Evolutionary conservation across 2,888 invertebrate genomes (phyloP).

Genomic region (Hofmannophila pseudospretella): DNA sequence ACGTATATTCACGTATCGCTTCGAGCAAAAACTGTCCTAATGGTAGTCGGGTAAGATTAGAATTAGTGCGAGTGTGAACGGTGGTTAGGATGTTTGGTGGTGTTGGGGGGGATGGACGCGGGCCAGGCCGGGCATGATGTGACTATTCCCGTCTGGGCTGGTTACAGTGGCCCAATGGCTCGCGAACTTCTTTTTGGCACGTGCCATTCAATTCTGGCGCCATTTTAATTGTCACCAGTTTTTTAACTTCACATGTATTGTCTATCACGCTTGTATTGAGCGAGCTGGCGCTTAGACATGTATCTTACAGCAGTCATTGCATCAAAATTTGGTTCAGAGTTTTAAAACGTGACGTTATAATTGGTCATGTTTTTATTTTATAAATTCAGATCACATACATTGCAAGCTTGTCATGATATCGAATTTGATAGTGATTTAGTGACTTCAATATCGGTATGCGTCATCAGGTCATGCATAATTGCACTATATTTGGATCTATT

Average conservation of each 20-base stretch:
- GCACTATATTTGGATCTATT: constrained; percentile 3
- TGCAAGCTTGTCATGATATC: too few species aligned
- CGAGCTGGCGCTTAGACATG: too few species aligned
- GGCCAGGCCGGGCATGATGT: constrained; percentile 72
- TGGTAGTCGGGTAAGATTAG: constrained; percentile 45
- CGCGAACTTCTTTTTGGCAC: constrained; percentile 52
- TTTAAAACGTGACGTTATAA: too few species aligned
- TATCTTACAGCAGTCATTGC: too few species aligned
- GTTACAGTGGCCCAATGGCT: constrained; percentile 55
- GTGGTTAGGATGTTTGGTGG: constrained; percentile 7
- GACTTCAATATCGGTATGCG: not conserved
- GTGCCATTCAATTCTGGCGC: constrained; percentile 57
- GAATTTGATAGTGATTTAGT: too few species aligned
- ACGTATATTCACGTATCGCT: constrained; percentile 34
- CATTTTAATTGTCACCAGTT: constrained; percentile 26
- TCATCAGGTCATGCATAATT: constrained; percentile 1
- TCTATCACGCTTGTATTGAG: too few species aligned
- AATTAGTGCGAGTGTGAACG: constrained; percentile 20
- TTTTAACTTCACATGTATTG: too few species aligned
- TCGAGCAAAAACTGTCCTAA: constrained; percentile 39
- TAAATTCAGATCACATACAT: too few species aligned
- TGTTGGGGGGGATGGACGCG: constrained; percentile 53
- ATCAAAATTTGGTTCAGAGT: too few species aligned
- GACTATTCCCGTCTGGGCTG: constrained; percentile 75
- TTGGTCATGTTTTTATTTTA: too few species aligned